A percentile compares a stretch with the other conserved stretches of the same genome.
These are phyloP conservation scores for Pao palembangensis DNA, from an alignment of 2,113 vertebrate genomes.

Conservation along the genomic window DNA sequence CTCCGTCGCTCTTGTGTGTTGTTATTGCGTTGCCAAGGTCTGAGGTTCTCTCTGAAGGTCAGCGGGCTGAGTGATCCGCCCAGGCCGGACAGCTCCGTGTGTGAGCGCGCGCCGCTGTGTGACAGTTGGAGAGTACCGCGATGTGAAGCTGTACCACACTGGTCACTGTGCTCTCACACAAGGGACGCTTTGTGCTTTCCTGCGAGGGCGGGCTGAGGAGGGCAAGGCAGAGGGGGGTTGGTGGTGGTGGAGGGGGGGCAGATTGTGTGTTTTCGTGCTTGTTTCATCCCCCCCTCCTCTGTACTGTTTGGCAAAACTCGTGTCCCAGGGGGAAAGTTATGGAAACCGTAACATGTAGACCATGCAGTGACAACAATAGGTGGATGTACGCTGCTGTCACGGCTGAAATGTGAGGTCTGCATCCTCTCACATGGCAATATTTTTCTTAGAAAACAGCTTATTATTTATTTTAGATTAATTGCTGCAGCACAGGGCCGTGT, in stretches of 20 bases:
- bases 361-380: slow-evolving; percentile 46
- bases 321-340: slow-evolving; percentile 46
- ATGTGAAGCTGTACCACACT: slow-evolving; percentile 69
- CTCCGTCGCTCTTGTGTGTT: slow-evolving; percentile 51
- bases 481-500: slow-evolving; percentile 17
- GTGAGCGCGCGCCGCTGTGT: slow-evolving; percentile 29
- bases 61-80: slow-evolving; percentile 55
- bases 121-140: slow-evolving; percentile 64
- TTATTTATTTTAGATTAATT: neutral
- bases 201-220: slow-evolving; percentile 42
- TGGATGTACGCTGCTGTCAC: slow-evolving; percentile 24
- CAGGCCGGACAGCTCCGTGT: slow-evolving; percentile 16
- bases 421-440: slow-evolving; percentile 4
- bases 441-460: neutral
- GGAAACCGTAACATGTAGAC: slow-evolving; percentile 29
- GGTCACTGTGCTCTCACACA: slow-evolving; percentile 71
- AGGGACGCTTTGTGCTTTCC: slow-evolving; percentile 70
- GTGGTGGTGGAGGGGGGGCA: slow-evolving; percentile 18
- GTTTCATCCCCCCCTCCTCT: neutral
- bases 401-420: neutral
- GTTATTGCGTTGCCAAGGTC: slow-evolving; percentile 65
- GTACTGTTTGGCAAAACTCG: slow-evolving; percentile 38
- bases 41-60: slow-evolving; percentile 69
- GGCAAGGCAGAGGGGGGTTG: slow-evolving; percentile 9
- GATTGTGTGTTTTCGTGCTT: slow-evolving; percentile 31